These are phyloP conservation scores for Platerodrilus igneus DNA, from an alignment of 2,888 invertebrate genomes.

Conservation along the genomic window DNA sequence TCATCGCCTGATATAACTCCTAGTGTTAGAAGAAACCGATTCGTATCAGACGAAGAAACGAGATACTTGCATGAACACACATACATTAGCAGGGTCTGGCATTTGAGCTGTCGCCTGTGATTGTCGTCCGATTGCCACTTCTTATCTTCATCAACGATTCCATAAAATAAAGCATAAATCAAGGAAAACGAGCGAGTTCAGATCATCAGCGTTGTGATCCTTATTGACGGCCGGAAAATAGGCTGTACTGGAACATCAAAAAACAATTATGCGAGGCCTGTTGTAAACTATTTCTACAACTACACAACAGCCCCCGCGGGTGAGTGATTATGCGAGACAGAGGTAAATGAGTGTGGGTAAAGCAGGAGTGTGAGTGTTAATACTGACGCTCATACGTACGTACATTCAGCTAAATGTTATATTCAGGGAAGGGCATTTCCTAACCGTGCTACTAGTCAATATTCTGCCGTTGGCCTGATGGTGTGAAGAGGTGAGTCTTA, in stretches of 20 bases:
- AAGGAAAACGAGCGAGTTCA: conserved; percentile 29
- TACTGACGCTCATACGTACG: conserved; percentile 40
- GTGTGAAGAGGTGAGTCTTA: conserved; percentile 71
- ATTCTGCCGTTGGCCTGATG: conserved; percentile 51
- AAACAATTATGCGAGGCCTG: conserved; percentile 42
- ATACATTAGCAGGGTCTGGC: conserved; percentile 34
- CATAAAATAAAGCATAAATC: conserved; percentile 24
- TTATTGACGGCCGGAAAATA: conserved; percentile 49
- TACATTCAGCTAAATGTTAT: conserved; percentile 60
- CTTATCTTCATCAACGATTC: conserved; percentile 35
- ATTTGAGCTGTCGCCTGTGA: conserved; percentile 41
- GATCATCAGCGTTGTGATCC: conserved; percentile 40
- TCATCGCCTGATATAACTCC: too few relatives aligned
- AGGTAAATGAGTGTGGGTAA: conserved; percentile 39
- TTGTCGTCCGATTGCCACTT: conserved; percentile 45
- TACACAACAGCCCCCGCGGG: conserved; percentile 44
- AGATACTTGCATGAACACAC: conserved; percentile 39
- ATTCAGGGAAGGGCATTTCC: conserved; percentile 74
- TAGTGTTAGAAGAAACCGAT: too few relatives aligned
- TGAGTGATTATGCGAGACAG: conserved; percentile 44
- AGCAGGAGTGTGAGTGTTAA: conserved; percentile 40
- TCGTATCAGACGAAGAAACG: conserved; percentile 29
- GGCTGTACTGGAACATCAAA: conserved; percentile 49
- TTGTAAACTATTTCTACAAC: conserved; percentile 20
- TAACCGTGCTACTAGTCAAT: conserved; percentile 57